These are phyloP conservation scores for Phoeniculus purpureus DNA, from an alignment of 2,797 vertebrate genomes.

Conservation along the genomic window DNA sequence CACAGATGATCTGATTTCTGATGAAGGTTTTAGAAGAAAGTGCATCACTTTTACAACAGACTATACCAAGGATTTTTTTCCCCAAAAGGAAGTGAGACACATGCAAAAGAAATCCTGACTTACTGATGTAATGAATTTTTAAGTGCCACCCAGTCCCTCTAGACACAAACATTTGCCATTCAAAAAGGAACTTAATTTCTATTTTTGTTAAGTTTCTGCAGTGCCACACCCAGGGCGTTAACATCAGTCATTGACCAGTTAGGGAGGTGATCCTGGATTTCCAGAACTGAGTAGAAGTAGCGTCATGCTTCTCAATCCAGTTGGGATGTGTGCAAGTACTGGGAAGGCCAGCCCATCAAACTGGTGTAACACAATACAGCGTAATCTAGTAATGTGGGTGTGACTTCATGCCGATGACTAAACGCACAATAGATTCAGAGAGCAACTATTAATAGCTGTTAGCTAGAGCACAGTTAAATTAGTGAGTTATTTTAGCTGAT, in stretches of 20 bases:
- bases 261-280: neutral
- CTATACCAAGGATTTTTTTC: neutral
- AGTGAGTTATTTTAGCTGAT: neutral
- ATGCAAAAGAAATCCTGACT: neutral
- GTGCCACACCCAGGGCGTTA: neutral
- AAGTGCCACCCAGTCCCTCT: neutral
- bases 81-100: neutral
- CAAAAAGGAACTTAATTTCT: neutral
- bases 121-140: neutral
- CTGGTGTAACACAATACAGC: neutral
- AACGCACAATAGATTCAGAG: neutral
- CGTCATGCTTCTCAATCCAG: neutral
- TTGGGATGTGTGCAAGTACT: neutral
- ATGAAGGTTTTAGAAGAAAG: neutral
- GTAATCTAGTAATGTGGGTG: neutral
- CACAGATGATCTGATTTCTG: neutral
- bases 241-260: neutral
- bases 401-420: neutral
- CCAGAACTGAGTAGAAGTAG: neutral
- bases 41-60: neutral
- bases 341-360: neutral
- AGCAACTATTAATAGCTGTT: neutral
- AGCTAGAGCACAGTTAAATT: neutral
- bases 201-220: neutral
- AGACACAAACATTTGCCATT: neutral